A percentile compares a stretch with the other conserved stretches of the same genome.
phyloP scores from a whole-genome alignment of 2,797 vertebrate genomes.

The Sphenodon punctatus region DNA sequence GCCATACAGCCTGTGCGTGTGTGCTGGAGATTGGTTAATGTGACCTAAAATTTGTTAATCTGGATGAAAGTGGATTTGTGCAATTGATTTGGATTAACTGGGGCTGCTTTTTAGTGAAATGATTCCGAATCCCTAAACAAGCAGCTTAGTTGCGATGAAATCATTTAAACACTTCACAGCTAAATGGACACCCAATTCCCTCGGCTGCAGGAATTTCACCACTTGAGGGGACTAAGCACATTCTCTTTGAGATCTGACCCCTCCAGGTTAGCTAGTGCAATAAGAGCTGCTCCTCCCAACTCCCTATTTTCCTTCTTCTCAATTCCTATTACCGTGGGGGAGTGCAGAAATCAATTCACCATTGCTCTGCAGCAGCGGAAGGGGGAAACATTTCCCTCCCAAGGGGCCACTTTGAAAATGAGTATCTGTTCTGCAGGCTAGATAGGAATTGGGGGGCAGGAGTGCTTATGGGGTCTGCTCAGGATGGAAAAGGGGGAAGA shows the following conservation, averaged over 20 bases:
- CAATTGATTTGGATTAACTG: slow-evolving; percentile 62
- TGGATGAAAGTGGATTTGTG: slow-evolving; percentile 54
- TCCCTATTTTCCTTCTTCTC: neutral
- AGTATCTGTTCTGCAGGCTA: too few relatives aligned
- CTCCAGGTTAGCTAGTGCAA: neutral
- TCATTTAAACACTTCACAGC: slow-evolving; percentile 46
- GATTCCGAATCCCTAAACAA: slow-evolving; percentile 38
- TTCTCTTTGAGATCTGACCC: neutral
- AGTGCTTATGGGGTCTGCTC: too few relatives aligned
- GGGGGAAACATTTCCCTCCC: too few relatives aligned
- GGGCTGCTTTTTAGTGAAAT: slow-evolving; percentile 48
- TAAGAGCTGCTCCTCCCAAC: neutral
- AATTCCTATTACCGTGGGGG: neutral
- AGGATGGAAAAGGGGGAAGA: too few relatives aligned
- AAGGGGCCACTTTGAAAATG: too few relatives aligned
- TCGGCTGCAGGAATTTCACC: neutral
- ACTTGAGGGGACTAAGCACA: neutral
- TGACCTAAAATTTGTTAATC: slow-evolving; percentile 46
- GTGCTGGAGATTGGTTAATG: slow-evolving; percentile 25
- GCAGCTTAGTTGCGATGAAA: slow-evolving; percentile 53
- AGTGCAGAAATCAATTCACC: neutral
- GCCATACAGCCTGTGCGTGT: neutral
- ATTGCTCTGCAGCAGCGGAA: too few relatives aligned
- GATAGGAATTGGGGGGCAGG: too few relatives aligned
- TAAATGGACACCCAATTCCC: neutral